phyloP scores from a whole-genome alignment of 2,797 vertebrate genomes.

The Stomatorhinus walkeri region DNA sequence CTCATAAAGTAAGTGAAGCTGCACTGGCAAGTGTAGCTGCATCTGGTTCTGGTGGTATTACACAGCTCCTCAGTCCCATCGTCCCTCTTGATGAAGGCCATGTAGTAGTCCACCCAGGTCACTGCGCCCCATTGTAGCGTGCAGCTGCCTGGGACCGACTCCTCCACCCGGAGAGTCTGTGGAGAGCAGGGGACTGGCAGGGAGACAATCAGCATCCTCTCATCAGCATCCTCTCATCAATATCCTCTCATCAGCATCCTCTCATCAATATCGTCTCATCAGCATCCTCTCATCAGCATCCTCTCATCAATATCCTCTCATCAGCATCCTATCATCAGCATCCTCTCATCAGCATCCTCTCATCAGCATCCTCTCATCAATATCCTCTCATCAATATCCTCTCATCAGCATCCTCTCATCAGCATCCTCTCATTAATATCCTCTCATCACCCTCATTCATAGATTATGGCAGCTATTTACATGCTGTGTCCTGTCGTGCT shows the following conservation, averaged over 20 bases:
- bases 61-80: constrained; percentile 69
- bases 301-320: background rate
- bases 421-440: too few relatives aligned
- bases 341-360: background rate
- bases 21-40: constrained; percentile 69
- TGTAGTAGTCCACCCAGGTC: constrained; percentile 63
- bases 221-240: background rate
- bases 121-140: constrained; percentile 67
- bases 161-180: constrained; percentile 54
- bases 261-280: background rate
- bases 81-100: constrained; percentile 69
- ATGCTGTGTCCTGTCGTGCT: background rate
- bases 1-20: constrained; percentile 81
- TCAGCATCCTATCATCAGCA: background rate
- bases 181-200: constrained; percentile 79
- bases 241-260: background rate
- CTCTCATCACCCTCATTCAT: background rate
- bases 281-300: background rate
- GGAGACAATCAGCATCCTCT: constrained; percentile 10
- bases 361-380: background rate
- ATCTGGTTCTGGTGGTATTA: constrained; percentile 69
- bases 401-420: background rate
- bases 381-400: too few relatives aligned
- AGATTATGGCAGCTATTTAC: background rate
- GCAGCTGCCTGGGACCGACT: constrained; percentile 60